Percentiles rank a stretch among this genome's conserved stretches.
phyloP scores from a whole-genome alignment of 2,797 vertebrate genomes.

The Coreius guichenoti region DNA sequence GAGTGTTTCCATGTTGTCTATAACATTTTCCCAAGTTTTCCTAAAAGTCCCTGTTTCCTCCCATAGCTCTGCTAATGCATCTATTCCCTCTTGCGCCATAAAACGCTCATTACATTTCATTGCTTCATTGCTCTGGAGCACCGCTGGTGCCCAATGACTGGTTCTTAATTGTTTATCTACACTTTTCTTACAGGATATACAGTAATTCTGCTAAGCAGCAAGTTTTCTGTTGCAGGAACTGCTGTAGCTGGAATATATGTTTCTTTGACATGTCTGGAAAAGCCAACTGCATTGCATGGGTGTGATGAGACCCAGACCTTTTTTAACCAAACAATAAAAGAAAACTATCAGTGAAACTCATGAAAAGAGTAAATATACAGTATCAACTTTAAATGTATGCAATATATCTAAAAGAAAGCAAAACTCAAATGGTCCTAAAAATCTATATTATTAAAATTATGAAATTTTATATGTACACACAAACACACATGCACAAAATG shows the following conservation, averaged over 20 bases:
- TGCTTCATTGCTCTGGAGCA: slow-evolving; percentile 34
- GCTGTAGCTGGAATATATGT: background rate
- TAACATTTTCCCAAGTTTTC: slow-evolving; percentile 27
- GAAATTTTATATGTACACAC: background rate
- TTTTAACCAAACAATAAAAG: background rate
- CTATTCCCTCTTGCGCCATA: slow-evolving; percentile 43
- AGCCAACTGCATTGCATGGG: background rate
- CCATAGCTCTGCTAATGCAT: slow-evolving; percentile 8
- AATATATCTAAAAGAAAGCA: background rate
- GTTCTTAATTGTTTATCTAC: slow-evolving; percentile 42
- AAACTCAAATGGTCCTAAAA: background rate
- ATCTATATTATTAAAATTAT: background rate
- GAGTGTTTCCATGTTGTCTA: slow-evolving; percentile 40
- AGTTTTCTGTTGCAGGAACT: slow-evolving; percentile 14
- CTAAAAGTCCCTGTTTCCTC: slow-evolving; percentile 34
- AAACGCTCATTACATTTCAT: slow-evolving; percentile 45
- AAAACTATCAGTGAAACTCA: background rate
- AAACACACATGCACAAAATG: background rate
- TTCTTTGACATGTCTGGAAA: slow-evolving; percentile 7
- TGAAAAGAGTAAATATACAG: background rate
- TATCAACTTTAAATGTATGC: background rate
- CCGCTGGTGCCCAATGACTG: slow-evolving; percentile 27
- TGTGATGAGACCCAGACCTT: background rate
- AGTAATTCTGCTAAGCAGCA: background rate
- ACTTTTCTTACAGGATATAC: slow-evolving; percentile 11